These are phyloP conservation scores for Microctenopoma steveboyesi DNA, from an alignment of 2,797 vertebrate genomes.

Conservation along the genomic window DNA sequence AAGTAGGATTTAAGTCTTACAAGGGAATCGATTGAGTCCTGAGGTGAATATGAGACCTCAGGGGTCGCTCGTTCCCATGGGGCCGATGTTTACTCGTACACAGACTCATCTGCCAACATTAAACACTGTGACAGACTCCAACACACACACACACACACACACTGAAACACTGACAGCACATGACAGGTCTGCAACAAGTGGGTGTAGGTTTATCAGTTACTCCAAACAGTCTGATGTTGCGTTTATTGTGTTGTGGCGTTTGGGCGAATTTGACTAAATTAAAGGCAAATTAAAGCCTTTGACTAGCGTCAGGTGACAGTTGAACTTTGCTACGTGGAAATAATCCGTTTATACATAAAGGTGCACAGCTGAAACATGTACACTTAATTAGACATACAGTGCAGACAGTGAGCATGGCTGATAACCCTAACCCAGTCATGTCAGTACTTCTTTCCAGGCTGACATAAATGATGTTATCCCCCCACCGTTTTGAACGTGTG, in stretches of 20 bases:
- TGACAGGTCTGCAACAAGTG: conserved; percentile 42
- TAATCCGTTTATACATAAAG: neutral
- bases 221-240: neutral
- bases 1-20: conserved; percentile 70
- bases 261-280: too few species aligned
- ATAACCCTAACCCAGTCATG: too few species aligned
- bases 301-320: neutral
- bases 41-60: conserved; percentile 69
- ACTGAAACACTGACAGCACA: conserved; percentile 24
- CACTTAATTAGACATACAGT: too few species aligned
- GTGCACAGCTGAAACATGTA: too few species aligned
- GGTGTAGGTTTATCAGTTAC: neutral
- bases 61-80: conserved; percentile 74
- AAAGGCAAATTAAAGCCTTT: too few species aligned
- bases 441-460: too few species aligned
- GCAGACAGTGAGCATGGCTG: too few species aligned
- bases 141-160: conserved; percentile 16
- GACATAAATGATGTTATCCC: too few species aligned
- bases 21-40: conserved; percentile 61
- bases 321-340: neutral
- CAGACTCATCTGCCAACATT: conserved; percentile 71
- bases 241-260: neutral
- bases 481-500: too few species aligned
- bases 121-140: conserved; percentile 39
- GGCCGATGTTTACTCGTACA: conserved; percentile 70